Evolutionary conservation across 2,888 invertebrate species (phyloP).

Genomic region (Drosophila fungiperda): DNA sequence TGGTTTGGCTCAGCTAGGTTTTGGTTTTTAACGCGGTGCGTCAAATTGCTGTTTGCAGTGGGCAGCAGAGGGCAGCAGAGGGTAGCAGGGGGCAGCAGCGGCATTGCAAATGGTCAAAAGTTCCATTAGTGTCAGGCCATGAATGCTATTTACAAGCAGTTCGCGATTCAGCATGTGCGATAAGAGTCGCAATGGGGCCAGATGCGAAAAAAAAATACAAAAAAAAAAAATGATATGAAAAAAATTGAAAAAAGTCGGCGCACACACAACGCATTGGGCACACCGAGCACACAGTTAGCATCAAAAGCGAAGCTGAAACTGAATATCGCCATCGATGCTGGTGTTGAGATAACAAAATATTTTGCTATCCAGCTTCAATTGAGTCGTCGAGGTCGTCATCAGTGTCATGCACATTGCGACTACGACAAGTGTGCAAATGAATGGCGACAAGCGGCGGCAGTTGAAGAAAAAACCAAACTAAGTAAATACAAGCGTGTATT

Average conservation of each 20-base stretch:
- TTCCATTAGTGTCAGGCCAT: slow-evolving; percentile 73
- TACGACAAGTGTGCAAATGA: slow-evolving; percentile 48
- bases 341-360: slow-evolving; percentile 72
- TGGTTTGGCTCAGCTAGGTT: slow-evolving; percentile 12
- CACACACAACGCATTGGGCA: slow-evolving; percentile 6
- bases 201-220: slow-evolving; percentile 46
- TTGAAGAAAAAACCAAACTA: slow-evolving; percentile 30
- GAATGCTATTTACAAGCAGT: slow-evolving; percentile 72
- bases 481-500: slow-evolving; percentile 33
- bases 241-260: slow-evolving; percentile 50
- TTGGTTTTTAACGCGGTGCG: slow-evolving; percentile 9
- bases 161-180: slow-evolving; percentile 59
- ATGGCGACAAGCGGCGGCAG: slow-evolving; percentile 28
- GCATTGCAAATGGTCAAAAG: slow-evolving; percentile 62
- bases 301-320: slow-evolving; percentile 43
- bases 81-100: slow-evolving; percentile 4
- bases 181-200: slow-evolving; percentile 53
- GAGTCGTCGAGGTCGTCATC: slow-evolving; percentile 40
- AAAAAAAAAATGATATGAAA: slow-evolving; percentile 28
- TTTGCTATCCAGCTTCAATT: slow-evolving; percentile 62
- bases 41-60: slow-evolving; percentile 15
- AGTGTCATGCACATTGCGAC: slow-evolving; percentile 52
- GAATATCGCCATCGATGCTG: slow-evolving; percentile 70
- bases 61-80: not conserved
- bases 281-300: slow-evolving; percentile 15